Evolutionary conservation across 1,140 invertebrate genomes (phyloP), one percentile per base, ranked within the genome.

Genomic region (Pararge aegeria): DNA sequence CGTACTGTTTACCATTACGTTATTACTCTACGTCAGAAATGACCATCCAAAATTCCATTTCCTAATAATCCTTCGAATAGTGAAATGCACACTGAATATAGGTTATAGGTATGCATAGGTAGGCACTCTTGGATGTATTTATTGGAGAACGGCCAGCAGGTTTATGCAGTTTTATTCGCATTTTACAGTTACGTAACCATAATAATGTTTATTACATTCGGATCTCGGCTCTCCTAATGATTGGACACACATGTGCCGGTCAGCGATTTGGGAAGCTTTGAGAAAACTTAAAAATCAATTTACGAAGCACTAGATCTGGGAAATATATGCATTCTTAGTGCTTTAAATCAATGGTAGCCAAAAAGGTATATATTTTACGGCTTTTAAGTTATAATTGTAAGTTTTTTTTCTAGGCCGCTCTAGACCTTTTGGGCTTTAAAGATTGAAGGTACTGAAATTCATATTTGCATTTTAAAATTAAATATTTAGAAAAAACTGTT

Each of bases 1-100:
- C n/a, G n/a, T n/a, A n/a, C n/a, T n/a, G n/a, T n/a, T n/a, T 12
- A 19, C 42, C 42, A 46, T 46, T 21, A 46, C 1, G 18, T 46
- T 46, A 46, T 46, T 46, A 49, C 20, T 24, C 15, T 27, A 49
- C 20, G n/a, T 15, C 21, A 13, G 46, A 13, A 49, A 29, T 49
- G 46, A 20, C 46, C 21, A 29, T 49, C 46, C 46, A 27, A 49
- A 49, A 49, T 29, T 49, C 46, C 12, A 49, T 20, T 27, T 29
- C 46, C 46, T 49, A 49, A 49, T 49, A 49, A n/a, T 29, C 46
- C 46, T 49, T 49, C 46, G 13, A 49, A 49, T 49, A 15, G 18
- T 48, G 5, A 49, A 27, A 49, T 29, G 46, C 24, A 16, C 12
- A 15, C n/a, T n/a, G 24, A 49, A 49, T 49, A 12, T 29, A 24